phyloP scores from a whole-genome alignment of 2,888 invertebrate species.

The Epinotia demarniana region DNA sequence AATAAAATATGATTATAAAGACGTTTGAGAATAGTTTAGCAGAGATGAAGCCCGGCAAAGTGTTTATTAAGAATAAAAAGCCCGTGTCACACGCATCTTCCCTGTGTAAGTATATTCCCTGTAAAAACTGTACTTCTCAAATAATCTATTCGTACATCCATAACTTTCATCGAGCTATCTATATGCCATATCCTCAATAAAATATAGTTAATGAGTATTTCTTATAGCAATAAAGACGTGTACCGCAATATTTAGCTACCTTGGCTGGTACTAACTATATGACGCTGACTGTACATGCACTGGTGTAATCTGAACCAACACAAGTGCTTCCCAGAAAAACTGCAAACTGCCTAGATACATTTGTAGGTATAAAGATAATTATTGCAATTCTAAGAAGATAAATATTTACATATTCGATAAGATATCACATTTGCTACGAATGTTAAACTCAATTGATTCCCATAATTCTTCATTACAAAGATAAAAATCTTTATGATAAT shows the following conservation, averaged over 20 bases:
- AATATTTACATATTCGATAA: slow-evolving; percentile 6
- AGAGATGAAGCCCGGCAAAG: not conserved
- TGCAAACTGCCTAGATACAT: not conserved
- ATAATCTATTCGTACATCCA: too few relatives aligned
- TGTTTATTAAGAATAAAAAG: not conserved
- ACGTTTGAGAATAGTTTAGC: not conserved
- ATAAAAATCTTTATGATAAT: slow-evolving; percentile 14
- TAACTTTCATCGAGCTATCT: not conserved
- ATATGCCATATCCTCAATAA: not conserved
- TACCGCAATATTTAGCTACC: too few relatives aligned
- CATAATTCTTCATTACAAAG: not conserved
- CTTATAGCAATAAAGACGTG: too few relatives aligned
- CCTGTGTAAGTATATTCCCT: too few relatives aligned
- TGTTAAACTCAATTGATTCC: not conserved
- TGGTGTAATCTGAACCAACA: not conserved
- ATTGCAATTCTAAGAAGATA: slow-evolving; percentile 8
- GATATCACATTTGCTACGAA: not conserved
- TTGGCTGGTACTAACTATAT: too few relatives aligned
- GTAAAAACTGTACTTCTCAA: too few relatives aligned
- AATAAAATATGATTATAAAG: too few relatives aligned
- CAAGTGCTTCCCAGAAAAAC: slow-evolving; percentile 23
- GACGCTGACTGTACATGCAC: too few relatives aligned
- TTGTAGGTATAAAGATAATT: not conserved
- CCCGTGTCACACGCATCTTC: not conserved
- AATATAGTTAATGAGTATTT: too few relatives aligned